These are phyloP conservation scores for Mugil cephalus DNA, from an alignment of 2,113 vertebrate genomes.

Conservation along the genomic window DNA sequence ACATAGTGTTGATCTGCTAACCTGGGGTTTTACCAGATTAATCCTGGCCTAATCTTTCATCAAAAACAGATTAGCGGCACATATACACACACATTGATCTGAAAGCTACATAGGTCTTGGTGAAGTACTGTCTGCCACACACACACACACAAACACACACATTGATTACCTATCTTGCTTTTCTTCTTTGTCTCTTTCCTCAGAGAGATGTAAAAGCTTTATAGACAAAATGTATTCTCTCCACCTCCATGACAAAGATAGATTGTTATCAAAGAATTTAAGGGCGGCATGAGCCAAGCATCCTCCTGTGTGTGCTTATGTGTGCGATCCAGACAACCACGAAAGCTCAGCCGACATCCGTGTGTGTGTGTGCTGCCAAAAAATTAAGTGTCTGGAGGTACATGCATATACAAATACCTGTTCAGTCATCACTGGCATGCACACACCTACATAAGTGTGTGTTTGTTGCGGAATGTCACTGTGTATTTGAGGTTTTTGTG, in stretches of 20 bases:
- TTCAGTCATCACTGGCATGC: background rate
- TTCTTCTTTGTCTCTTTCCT: conserved; percentile 3
- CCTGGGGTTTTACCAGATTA: conserved; percentile 4
- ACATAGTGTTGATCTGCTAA: background rate
- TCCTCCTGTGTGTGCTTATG: background rate
- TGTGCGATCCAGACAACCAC: too few relatives aligned
- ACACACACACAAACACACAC: conserved; percentile 15
- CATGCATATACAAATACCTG: background rate
- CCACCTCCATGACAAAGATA: conserved; percentile 20
- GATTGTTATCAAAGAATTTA: conserved; percentile 17
- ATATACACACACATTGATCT: conserved; percentile 19
- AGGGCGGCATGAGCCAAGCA: conserved; percentile 12
- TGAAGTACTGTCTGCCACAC: background rate
- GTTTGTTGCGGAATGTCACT: conserved; percentile 31
- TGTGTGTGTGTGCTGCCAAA: background rate
- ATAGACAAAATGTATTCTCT: conserved; percentile 17
- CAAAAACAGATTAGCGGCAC: conserved; percentile 27
- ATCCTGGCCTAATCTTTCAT: conserved; percentile 11
- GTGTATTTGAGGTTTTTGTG: conserved; percentile 19
- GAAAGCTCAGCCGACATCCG: background rate
- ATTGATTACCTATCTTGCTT: conserved; percentile 38
- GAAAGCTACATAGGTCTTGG: background rate
- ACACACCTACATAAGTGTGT: background rate
- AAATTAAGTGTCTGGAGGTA: background rate
- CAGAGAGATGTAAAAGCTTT: conserved; percentile 8